Conservation (phyloP, 2,113 vertebrate genomes). For the Scomber colias region DNA sequence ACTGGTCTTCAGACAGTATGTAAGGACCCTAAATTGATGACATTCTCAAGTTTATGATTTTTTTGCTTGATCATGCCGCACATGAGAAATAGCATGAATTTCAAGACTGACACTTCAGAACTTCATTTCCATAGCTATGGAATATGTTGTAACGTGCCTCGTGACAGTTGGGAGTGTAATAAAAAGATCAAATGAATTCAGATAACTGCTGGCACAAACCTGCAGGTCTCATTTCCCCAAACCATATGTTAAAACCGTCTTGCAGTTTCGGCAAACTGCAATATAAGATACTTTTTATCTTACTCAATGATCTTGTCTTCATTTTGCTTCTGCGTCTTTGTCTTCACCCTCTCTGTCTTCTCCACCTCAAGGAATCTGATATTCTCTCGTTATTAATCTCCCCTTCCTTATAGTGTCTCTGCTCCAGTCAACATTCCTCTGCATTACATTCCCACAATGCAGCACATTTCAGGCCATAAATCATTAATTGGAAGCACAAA, state of each 20-base stretch:
- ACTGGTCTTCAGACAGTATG: constrained; percentile 7
- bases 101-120: constrained; percentile 5
- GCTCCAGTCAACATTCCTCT: constrained; percentile 58
- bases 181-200: constrained; percentile 36
- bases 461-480: constrained; percentile 65
- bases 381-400: constrained; percentile 53
- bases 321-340: constrained; percentile 33
- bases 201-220: constrained; percentile 43
- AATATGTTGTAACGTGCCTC: constrained; percentile 33
- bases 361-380: constrained; percentile 46
- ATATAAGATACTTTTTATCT: constrained; percentile 48
- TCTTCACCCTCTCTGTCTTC: constrained; percentile 31
- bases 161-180: constrained; percentile 30
- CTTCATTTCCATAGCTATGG: not conserved
- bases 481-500: constrained; percentile 71
- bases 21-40: constrained; percentile 12
- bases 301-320: constrained; percentile 26
- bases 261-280: constrained; percentile 39
- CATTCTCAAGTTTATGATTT: constrained; percentile 22
- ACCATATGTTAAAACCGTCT: constrained; percentile 35
- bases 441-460: constrained; percentile 52
- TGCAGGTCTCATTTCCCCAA: constrained; percentile 23
- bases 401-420: constrained; percentile 39
- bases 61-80: constrained; percentile 8
- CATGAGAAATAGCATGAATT: constrained; percentile 10